Evolutionary conservation across 2,113 vertebrate genomes (phyloP), one percentile per base, ranked within the genome.

Genomic region (Pelvicachromis taeniatus): DNA sequence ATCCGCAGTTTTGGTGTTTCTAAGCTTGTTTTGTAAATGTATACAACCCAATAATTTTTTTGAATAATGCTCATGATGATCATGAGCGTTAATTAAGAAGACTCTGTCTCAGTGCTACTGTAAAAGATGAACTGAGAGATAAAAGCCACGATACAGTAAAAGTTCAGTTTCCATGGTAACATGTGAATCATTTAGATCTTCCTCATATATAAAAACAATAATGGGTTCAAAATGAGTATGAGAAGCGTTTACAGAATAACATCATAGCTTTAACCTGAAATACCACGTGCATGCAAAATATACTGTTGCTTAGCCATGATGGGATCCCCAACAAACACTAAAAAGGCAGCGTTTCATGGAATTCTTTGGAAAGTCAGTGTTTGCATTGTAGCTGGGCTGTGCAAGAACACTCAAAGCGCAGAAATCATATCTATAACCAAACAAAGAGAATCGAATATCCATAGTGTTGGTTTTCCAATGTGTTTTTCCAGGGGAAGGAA

Each of bases 401-500:
- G 80, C 12, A 48, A 14, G 79, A 63, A 81, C 23, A 81, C 50
- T 68, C 21, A 78, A 81, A 89, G 48, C 29, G 50, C 53, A 73
- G 85, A 82, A 68, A 13, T 88, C 10, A 65, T 52, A 52, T 89
- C 50, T 88, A 59, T 79, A 23, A 79, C 17, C 53, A 82, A 83
- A 48, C 86, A 89, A 88, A 87, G 3, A 42, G 38, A 83, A 78
- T 85, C 81, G 48, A 91, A 83, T 82, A 35, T 21, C 31, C 21
- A 68, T 80, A 81, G 13, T 78, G 23, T 88, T 65, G 29, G 5
- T 79, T 80, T 78, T 75, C 35, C 19, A 79, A 86, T 91, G 80
- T 89, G 65, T 88, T 93, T 80, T 93, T 90, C 89, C 94, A 99
- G 98, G 98, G 98, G 86, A 96, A 95, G 21, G 95, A 96, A 93